Conservation (phyloP, 2,888 invertebrate genomes). For the Erynnis tages region DNA sequence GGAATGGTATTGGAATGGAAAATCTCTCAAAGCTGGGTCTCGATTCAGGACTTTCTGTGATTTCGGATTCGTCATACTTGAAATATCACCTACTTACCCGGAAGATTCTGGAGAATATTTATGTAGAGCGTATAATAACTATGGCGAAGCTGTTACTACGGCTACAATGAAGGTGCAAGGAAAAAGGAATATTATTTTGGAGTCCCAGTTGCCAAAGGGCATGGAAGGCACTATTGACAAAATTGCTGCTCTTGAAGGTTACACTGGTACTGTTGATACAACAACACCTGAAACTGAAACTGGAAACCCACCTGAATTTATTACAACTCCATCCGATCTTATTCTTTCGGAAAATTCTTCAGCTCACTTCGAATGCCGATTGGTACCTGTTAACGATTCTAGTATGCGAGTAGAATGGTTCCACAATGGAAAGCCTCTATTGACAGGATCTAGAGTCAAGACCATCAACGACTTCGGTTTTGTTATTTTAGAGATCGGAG, state of each 20-base stretch:
- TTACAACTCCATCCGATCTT: constrained; percentile 92
- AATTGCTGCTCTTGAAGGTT: constrained; percentile 94
- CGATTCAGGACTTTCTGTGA: constrained; percentile 98
- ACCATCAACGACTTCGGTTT: constrained; percentile 99
- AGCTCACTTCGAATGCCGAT: constrained; percentile 95
- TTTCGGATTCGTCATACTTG: constrained; percentile 98
- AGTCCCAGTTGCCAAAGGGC: constrained; percentile 94
- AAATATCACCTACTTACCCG: constrained; percentile 98
- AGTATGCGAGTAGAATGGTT: constrained; percentile 98
- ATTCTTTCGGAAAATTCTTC: constrained; percentile 92
- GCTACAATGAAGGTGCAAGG: constrained; percentile 95
- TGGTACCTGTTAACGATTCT: constrained; percentile 94
- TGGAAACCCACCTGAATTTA: constrained; percentile 94
- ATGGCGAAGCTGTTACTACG: constrained; percentile 95
- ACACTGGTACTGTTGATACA: constrained; percentile 86
- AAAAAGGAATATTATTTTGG: constrained; percentile 94
- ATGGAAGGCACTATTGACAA: constrained; percentile 97
- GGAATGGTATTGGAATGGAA: constrained; percentile 98
- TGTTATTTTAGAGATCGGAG: constrained; percentile 97
- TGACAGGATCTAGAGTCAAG: constrained; percentile 95
- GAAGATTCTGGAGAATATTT: constrained; percentile 97
- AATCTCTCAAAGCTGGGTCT: constrained; percentile 92
- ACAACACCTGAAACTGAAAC: constrained; percentile 89
- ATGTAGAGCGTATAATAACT: constrained; percentile 93
- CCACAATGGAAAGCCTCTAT: constrained; percentile 96